Percentiles rank a stretch among this genome's conserved stretches.
phyloP scores from a whole-genome alignment of 2,113 vertebrate species.

The Tiliqua scincoides region DNA sequence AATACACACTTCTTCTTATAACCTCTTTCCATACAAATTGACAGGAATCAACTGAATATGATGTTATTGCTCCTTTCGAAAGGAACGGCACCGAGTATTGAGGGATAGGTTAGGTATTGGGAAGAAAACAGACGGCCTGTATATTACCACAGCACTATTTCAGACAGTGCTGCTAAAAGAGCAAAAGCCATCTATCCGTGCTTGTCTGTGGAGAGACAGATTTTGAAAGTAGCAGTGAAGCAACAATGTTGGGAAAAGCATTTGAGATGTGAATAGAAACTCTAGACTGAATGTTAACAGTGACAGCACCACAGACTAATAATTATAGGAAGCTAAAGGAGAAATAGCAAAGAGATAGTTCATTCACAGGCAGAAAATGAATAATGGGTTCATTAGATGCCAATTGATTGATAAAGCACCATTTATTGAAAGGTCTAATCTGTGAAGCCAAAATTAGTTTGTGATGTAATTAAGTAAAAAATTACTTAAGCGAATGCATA shows the following conservation, averaged over 20 bases:
- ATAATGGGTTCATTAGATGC: constrained; percentile 71
- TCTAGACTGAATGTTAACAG: not conserved
- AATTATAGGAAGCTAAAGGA: not conserved
- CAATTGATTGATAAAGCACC: constrained; percentile 74
- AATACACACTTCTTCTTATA: not conserved
- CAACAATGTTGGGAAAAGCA: not conserved
- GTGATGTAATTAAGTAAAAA: constrained; percentile 73
- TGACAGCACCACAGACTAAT: not conserved
- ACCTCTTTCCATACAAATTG: not conserved
- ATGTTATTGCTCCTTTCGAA: not conserved
- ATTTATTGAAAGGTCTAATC: constrained; percentile 73
- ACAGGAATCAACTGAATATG: not conserved
- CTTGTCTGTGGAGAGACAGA: not conserved
- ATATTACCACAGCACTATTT: not conserved
- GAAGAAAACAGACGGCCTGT: not conserved
- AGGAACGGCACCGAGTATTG: not conserved
- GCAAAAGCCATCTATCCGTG: not conserved
- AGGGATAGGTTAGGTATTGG: not conserved
- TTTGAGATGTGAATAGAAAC: not conserved
- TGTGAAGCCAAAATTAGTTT: constrained; percentile 75
- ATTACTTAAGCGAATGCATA: constrained; percentile 38
- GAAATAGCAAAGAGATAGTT: constrained; percentile 28
- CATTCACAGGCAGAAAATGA: constrained; percentile 45
- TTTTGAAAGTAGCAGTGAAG: not conserved
- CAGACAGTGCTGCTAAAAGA: not conserved